Evolutionary conservation across 1,140 invertebrate species (phyloP), one percentile per base, ranked within the genome.

Genomic region (Drosophila novamexicana): DNA sequence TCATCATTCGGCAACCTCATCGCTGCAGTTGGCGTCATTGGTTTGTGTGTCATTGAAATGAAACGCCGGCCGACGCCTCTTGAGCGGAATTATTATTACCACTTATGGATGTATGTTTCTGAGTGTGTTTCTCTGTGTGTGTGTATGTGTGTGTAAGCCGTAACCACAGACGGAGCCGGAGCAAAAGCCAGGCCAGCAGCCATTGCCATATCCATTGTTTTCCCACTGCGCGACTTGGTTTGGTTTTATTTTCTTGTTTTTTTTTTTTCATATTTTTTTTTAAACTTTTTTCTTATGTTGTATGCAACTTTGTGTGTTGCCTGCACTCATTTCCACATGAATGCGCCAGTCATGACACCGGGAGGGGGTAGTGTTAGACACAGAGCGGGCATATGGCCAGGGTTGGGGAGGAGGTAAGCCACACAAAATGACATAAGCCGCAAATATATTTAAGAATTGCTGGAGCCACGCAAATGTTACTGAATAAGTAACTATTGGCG

Each of bases 11-110:
- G 75, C 79, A 81, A 68, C 50, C 58, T 64, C 76, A 65, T 37
- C 57, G 69, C 52, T 69, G 69, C 59, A 58, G 74, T 78, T 77
- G 81, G 66, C 74, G 74, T 74, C 68, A 66, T 73, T 69, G 78
- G 88, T 83, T 86, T 90, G 80, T 89, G 79, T 91, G 88, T 90
- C 88, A 91, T 90, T 90, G 88, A 91, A 91, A 90, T 79, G 83
- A 86, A 86, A 88, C 79, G 83, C 72, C 72, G 66, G 81, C 82
- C 81, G 83, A 90, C 82, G 88, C 82, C 88, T 90, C 88, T 86
- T 83, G 86, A 90, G 72, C 88, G 77, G 82, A 88, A 86, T 91
- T 91, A 86, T 91, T 90, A 90, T 90, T 91, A 79, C 88, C 88
- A 90, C 88, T 90, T 88, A 83, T 86, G 75, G 75, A 57, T 73